phyloP scores from a whole-genome alignment of 2,797 vertebrate species.

The Saguinus oedipus region DNA sequence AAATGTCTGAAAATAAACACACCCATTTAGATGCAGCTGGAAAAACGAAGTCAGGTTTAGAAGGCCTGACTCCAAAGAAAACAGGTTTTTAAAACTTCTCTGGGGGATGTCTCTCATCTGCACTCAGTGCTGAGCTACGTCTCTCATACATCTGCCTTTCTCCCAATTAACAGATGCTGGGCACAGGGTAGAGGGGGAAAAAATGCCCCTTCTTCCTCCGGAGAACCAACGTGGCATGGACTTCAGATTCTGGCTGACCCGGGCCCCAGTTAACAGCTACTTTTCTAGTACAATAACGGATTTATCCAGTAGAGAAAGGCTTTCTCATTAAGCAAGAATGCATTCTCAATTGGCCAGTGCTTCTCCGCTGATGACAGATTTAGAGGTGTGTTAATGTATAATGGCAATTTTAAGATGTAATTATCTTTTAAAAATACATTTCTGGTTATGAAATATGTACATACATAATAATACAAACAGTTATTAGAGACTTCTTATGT shows the following conservation, averaged over 20 bases:
- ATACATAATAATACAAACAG: neutral
- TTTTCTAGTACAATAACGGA: neutral
- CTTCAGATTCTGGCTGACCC: neutral
- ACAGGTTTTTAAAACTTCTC: slow-evolving; percentile 61
- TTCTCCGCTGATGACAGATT: slow-evolving; percentile 40
- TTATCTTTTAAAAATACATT: slow-evolving; percentile 9
- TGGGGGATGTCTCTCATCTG: slow-evolving; percentile 20
- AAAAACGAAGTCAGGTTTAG: slow-evolving; percentile 54
- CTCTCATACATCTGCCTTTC: neutral
- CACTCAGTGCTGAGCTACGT: neutral
- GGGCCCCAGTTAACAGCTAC: neutral
- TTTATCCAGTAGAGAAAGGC: neutral
- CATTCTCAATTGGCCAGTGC: neutral
- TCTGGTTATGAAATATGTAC: slow-evolving; percentile 36
- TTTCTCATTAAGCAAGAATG: slow-evolving; percentile 23
- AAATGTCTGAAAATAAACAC: slow-evolving; percentile 58
- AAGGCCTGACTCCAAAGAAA: slow-evolving; percentile 72
- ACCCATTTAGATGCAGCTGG: slow-evolving; percentile 61
- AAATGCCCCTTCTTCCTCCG: neutral
- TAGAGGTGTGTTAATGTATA: neutral
- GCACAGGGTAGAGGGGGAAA: neutral
- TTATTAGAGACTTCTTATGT: neutral
- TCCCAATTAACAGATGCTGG: slow-evolving; percentile 21
- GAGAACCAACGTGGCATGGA: neutral
- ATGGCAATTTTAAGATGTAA: neutral